A percentile compares a stretch with the other conserved stretches of the same genome.
These are phyloP conservation scores for Apamea sordens DNA, from an alignment of 2,888 invertebrate genomes.

Conservation along the genomic window DNA sequence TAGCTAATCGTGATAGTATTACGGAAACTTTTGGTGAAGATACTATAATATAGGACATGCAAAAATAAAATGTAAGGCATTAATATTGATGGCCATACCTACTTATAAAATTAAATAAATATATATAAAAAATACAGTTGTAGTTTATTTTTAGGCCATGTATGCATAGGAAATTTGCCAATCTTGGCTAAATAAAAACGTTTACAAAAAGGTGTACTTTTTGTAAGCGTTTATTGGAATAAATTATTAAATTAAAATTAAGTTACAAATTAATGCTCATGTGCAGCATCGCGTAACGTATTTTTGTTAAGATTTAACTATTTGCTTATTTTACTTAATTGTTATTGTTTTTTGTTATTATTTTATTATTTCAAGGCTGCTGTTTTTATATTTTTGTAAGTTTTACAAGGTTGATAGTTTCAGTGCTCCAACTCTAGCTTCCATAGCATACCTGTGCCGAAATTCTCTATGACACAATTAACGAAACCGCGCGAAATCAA, in stretches of 20 bases:
- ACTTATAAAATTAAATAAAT: background rate
- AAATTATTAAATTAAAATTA: background rate
- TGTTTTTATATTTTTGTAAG: background rate
- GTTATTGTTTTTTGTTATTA: background rate
- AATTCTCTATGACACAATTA: too few relatives aligned
- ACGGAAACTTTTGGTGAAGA: background rate
- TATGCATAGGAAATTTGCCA: too few relatives aligned
- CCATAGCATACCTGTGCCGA: background rate
- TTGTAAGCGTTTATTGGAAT: too few relatives aligned
- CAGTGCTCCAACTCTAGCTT: background rate
- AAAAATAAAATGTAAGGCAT: background rate
- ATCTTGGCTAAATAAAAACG: too few relatives aligned
- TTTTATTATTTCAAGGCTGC: slow-evolving; percentile 11
- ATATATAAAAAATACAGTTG: too few relatives aligned
- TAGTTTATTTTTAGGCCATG: too few relatives aligned
- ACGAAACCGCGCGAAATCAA: too few relatives aligned
- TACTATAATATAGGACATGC: background rate
- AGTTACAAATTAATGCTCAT: background rate
- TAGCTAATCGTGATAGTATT: background rate
- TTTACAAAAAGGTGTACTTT: too few relatives aligned
- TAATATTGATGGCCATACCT: too few relatives aligned
- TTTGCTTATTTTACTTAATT: background rate
- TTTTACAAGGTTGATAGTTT: background rate
- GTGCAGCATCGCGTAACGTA: slow-evolving; percentile 19
- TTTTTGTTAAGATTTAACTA: background rate